A percentile compares a stretch with the other conserved stretches of the same genome.
Evolutionary conservation across 2,888 invertebrate genomes (phyloP).

Genomic region (Tillus elongatus): DNA sequence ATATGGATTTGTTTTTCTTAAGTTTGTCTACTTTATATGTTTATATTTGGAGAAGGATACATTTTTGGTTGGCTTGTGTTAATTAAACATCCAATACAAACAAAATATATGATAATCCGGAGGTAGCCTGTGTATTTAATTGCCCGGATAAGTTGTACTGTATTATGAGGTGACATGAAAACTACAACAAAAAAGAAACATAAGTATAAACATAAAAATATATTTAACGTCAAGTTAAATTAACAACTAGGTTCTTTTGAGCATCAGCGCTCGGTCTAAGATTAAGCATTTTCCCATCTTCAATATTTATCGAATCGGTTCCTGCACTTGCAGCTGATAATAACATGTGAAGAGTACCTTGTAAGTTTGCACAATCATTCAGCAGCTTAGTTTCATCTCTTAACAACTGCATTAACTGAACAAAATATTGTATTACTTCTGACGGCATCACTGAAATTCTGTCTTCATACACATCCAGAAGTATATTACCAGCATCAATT

Average conservation of each 20-base stretch:
- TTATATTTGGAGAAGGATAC: no score
- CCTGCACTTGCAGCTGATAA: slow-evolving; percentile 48
- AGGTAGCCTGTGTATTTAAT: no score
- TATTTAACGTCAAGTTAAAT: slow-evolving; percentile 37
- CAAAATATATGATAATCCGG: no score
- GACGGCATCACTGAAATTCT: slow-evolving; percentile 54
- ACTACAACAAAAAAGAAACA: no score
- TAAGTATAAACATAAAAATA: no score
- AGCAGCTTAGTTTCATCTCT: slow-evolving; percentile 61
- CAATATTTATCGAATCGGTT: slow-evolving; percentile 28
- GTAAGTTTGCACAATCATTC: slow-evolving; percentile 53
- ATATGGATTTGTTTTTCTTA: no score
- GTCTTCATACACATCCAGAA: slow-evolving; percentile 67
- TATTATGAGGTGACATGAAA: no score
- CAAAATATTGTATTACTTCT: slow-evolving; percentile 52
- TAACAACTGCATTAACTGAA: slow-evolving; percentile 51
- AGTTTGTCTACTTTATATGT: no score
- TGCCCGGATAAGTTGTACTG: no score
- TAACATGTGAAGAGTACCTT: slow-evolving; percentile 61
- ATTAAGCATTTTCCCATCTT: slow-evolving; percentile 31
- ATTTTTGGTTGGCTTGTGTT: no score
- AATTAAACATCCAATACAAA: no score
- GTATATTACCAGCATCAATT: slow-evolving; percentile 62
- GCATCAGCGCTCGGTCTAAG: slow-evolving; percentile 42
- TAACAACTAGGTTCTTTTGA: slow-evolving; percentile 49